Conservation (phyloP, 1,140 invertebrate species). For the Mya arenaria region DNA sequence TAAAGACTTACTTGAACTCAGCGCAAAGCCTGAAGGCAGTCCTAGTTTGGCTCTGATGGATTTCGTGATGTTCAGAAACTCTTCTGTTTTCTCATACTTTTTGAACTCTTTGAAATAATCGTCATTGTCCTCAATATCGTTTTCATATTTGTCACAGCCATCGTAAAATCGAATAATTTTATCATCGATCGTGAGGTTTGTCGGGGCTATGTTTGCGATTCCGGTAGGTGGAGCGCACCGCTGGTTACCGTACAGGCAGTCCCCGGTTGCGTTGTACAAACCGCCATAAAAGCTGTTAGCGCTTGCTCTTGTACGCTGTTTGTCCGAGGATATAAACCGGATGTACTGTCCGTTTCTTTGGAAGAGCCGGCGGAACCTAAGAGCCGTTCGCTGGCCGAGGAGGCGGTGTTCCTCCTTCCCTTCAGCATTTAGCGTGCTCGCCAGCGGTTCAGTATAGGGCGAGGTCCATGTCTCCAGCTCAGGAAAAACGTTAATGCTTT, state of each 20-base stretch:
- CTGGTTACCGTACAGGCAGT: neutral
- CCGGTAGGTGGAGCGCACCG: neutral
- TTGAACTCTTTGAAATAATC: neutral
- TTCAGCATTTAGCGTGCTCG: neutral
- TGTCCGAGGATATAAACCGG: neutral
- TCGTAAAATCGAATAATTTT: neutral
- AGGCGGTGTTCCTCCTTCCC: constrained; percentile 6
- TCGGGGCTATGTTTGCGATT: neutral
- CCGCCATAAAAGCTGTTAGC: neutral
- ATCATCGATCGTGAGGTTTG: neutral
- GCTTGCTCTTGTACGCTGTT: constrained; percentile 5
- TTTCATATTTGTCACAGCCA: constrained; percentile 13
- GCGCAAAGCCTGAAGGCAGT: neutral
- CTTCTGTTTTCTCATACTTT: neutral
- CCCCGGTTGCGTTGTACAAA: neutral
- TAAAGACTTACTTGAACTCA: neutral
- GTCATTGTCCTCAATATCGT: neutral
- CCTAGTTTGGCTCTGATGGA: neutral
- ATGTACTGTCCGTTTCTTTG: neutral
- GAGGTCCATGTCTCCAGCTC: constrained; percentile 21
- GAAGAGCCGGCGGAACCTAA: neutral
- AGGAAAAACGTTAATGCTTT: neutral
- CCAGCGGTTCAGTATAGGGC: neutral
- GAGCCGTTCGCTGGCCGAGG: neutral
- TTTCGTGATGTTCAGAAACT: neutral